Evolutionary conservation across 1,140 invertebrate species (phyloP).

Genomic region (Drosophila ercepeae): DNA sequence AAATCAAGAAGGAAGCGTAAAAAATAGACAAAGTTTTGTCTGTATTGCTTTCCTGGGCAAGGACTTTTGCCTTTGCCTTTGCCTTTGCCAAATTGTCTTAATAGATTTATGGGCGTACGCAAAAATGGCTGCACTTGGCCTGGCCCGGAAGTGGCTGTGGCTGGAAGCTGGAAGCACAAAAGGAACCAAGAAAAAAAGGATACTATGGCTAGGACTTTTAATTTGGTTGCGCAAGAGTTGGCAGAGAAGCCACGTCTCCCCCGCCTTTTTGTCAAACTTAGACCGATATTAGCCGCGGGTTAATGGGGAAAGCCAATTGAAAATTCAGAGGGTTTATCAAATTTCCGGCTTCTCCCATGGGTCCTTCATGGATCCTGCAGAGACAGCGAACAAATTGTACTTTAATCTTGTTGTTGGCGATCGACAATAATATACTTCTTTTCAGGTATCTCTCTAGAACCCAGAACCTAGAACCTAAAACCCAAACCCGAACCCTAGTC

Average conservation of each 20-base stretch:
- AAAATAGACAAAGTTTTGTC: constrained; percentile 39
- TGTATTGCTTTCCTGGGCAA: constrained; percentile 20
- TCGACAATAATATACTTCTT: constrained; percentile 11
- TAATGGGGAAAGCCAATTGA: constrained; percentile 56
- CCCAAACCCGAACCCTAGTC: not conserved
- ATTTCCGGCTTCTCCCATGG: not conserved
- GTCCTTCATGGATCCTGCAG: not conserved
- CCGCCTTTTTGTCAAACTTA: not conserved
- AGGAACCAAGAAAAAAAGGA: not conserved
- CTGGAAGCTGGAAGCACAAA: constrained; percentile 5
- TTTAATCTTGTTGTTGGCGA: constrained; percentile 6
- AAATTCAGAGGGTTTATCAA: not conserved
- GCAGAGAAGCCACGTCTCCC: no score
- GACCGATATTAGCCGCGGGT: constrained; percentile 48
- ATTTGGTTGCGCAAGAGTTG: constrained; percentile 66
- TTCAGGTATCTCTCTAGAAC: constrained; percentile 3
- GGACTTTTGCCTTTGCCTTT: constrained; percentile 38
- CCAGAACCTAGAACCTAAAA: not conserved
- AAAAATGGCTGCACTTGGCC: constrained; percentile 78
- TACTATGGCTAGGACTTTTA: constrained; percentile 54
- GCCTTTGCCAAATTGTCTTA: constrained; percentile 75
- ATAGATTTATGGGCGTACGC: constrained; percentile 78
- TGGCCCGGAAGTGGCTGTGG: constrained; percentile 49
- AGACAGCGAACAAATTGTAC: constrained; percentile 2
- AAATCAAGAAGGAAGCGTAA: not conserved